Evolutionary conservation across 30 jellyfish, hydroid and myxozoan species (phyloP).

Genomic region (Hydra vulgaris): DNA sequence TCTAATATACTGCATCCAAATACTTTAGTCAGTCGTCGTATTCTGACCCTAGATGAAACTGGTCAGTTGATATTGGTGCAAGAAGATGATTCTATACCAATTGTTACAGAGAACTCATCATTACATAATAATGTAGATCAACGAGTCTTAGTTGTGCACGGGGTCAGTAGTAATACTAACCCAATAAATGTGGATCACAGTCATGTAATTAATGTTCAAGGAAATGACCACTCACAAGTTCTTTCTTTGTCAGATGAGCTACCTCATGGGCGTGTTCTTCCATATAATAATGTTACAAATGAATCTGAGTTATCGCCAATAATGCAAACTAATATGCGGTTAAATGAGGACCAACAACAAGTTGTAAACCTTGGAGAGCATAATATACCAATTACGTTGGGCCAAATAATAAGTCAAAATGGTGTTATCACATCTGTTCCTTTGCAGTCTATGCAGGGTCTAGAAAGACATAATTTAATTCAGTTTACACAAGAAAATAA

Average conservation of each 20-base stretch:
- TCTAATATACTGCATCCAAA: not conserved
- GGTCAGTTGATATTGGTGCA: slow-evolving; percentile 27
- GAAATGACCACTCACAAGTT: not conserved
- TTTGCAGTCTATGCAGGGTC: slow-evolving; percentile 26
- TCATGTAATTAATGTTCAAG: slow-evolving; percentile 14
- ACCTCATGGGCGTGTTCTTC: not conserved
- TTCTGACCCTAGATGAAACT: slow-evolving; percentile 24
- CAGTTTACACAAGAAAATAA: slow-evolving; percentile 22
- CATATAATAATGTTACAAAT: not conserved
- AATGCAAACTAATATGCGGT: not conserved
- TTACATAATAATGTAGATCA: not conserved
- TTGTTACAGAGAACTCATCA: not conserved
- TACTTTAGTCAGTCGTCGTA: slow-evolving; percentile 4
- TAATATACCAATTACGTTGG: slow-evolving; percentile 8
- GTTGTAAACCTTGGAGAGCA: not conserved
- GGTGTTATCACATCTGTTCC: slow-evolving; percentile 32
- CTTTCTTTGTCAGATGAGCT: not conserved
- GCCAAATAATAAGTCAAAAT: slow-evolving; percentile 27
- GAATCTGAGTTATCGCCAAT: slow-evolving; percentile 1
- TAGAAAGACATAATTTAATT: slow-evolving; percentile 13
- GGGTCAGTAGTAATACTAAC: not conserved
- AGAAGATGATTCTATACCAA: slow-evolving; percentile 1
- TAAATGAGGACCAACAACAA: not conserved
- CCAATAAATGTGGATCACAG: slow-evolving; percentile 1
- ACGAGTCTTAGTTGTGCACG: slow-evolving; percentile 1